These are phyloP conservation scores for Ardeotis arabs DNA, from an alignment of 2,113 vertebrate genomes.

Conservation along the genomic window DNA sequence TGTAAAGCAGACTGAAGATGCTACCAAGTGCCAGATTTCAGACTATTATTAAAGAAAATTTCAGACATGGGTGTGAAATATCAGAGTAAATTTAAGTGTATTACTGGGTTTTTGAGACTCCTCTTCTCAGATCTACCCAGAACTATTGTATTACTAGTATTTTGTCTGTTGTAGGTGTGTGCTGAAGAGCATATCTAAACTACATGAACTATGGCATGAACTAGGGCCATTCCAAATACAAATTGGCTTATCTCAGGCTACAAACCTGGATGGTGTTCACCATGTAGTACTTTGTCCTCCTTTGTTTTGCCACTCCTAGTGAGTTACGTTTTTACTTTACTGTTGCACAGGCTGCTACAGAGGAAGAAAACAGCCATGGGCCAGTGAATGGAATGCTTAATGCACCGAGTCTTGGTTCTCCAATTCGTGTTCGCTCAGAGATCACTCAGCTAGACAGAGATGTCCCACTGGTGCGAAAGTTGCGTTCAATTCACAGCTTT, in stretches of 20 bases:
- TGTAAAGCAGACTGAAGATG: background rate
- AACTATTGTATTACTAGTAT: background rate
- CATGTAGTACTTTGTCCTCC: background rate
- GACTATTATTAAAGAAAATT: background rate
- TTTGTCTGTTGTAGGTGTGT: background rate
- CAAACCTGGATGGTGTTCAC: background rate
- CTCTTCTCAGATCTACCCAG: background rate
- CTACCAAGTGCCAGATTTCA: background rate
- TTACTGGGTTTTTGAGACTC: background rate
- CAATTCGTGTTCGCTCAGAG: slow-evolving; percentile 88
- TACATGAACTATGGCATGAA: background rate
- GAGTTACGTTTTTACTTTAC: background rate
- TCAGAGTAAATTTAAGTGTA: background rate
- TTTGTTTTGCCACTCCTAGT: background rate
- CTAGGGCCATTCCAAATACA: background rate
- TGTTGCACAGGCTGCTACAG: slow-evolving; percentile 80
- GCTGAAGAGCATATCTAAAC: background rate
- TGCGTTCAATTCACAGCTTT: slow-evolving; percentile 94
- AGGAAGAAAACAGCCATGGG: slow-evolving; percentile 91
- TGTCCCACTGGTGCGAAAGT: slow-evolving; percentile 87
- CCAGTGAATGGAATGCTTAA: slow-evolving; percentile 84
- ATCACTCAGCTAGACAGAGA: slow-evolving; percentile 87
- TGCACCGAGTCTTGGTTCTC: slow-evolving; percentile 88
- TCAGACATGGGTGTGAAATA: background rate
- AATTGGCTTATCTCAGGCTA: background rate